Evolutionary conservation across 2,113 vertebrate genomes (phyloP).

Genomic region (Grammomys dolichurus): DNA sequence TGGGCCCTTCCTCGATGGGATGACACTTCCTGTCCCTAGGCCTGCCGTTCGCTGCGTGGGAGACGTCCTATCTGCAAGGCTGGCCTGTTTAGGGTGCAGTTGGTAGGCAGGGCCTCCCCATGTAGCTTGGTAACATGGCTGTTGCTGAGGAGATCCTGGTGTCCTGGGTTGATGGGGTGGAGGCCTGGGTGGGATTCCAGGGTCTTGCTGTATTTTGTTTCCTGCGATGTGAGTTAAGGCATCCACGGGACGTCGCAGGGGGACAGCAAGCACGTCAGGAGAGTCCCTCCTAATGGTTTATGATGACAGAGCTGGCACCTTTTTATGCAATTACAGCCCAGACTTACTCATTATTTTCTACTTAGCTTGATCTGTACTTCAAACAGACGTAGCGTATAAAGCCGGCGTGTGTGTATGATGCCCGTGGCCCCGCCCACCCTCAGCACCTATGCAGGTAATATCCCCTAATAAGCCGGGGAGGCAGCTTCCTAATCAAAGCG

Average conservation of each 20-base stretch:
- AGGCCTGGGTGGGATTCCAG: background rate
- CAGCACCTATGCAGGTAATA: slow-evolving; percentile 50
- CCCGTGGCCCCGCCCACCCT: background rate
- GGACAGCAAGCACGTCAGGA: background rate
- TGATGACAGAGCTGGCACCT: slow-evolving; percentile 12
- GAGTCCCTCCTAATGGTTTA: background rate
- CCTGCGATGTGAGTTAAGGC: accelerated
- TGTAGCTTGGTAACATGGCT: background rate
- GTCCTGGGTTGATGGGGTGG: background rate
- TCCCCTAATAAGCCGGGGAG: slow-evolving; percentile 44
- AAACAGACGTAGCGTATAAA: background rate
- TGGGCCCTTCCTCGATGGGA: background rate
- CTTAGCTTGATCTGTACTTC: slow-evolving; percentile 40
- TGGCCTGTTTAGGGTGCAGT: background rate
- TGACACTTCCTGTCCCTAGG: background rate
- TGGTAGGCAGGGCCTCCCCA: too few relatives aligned
- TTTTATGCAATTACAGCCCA: background rate
- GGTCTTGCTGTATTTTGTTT: background rate
- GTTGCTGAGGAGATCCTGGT: background rate
- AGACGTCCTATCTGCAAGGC: too few relatives aligned
- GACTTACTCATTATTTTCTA: slow-evolving; percentile 4
- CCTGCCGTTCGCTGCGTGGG: background rate
- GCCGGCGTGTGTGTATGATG: background rate
- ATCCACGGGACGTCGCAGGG: background rate
- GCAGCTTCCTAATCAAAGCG: slow-evolving; percentile 79